Evolutionary conservation across 2,113 vertebrate genomes (phyloP).

Genomic region (Trichomycterus rosablanca): DNA sequence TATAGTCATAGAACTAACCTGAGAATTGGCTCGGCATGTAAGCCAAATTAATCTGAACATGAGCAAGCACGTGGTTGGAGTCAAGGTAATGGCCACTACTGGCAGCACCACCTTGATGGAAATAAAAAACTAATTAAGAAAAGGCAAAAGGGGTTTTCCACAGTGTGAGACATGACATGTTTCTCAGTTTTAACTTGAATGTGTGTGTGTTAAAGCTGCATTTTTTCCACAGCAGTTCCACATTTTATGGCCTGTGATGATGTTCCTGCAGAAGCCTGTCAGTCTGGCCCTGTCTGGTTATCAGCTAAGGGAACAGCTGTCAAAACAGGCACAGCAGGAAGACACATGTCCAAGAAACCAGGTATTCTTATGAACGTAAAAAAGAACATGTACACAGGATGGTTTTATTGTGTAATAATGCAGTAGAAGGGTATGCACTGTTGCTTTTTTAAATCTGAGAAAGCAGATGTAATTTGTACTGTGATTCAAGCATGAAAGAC

Average conservation of each 20-base stretch:
- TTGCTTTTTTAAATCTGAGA: neutral
- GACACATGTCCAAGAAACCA: conserved; percentile 6
- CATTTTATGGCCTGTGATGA: conserved; percentile 36
- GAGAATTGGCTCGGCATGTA: too few species aligned
- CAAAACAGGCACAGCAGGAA: conserved; percentile 24
- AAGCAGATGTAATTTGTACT: conserved; percentile 8
- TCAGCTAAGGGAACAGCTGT: conserved; percentile 31
- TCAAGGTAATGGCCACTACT: too few species aligned
- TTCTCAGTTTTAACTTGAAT: too few species aligned
- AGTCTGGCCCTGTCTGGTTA: conserved; percentile 22
- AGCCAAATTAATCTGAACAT: too few species aligned
- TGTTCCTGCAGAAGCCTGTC: conserved; percentile 26
- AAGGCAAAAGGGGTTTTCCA: too few species aligned
- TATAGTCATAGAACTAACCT: too few species aligned
- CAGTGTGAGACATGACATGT: too few species aligned
- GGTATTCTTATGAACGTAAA: neutral
- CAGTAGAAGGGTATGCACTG: neutral
- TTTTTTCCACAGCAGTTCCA: conserved; percentile 23
- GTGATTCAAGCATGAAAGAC: conserved; percentile 4
- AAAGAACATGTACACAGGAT: neutral
- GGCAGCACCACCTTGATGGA: too few species aligned
- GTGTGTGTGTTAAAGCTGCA: conserved; percentile 11
- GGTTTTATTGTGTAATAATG: neutral
- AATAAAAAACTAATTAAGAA: too few species aligned
- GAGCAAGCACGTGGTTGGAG: too few species aligned